Conservation (phyloP, 35 echinoderm and acorn worm genomes). For the Heliocidaris tuberculata region DNA sequence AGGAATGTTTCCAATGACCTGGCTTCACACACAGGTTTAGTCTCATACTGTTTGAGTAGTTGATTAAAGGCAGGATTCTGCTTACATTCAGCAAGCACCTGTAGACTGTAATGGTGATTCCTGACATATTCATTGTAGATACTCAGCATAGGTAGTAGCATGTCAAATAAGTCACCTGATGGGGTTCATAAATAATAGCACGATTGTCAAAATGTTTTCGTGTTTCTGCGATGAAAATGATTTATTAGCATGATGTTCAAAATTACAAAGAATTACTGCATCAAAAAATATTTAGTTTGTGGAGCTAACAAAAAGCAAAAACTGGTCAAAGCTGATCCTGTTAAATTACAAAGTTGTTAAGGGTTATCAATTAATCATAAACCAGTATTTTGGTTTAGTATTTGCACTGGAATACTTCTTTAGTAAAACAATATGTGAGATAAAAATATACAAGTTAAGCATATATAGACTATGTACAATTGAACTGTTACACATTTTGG, state of each 20-base stretch:
- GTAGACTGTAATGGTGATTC: conserved; percentile 95
- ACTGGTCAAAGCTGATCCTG: no score
- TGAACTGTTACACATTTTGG: no score
- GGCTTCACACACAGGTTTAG: conserved; percentile 90
- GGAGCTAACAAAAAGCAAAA: no score
- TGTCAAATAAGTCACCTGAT: conserved; percentile 92
- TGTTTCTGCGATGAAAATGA: background rate
- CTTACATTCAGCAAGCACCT: conserved; percentile 95
- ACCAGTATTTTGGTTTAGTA: no score
- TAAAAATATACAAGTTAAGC: no score
- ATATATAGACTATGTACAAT: no score
- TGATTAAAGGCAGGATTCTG: conserved; percentile 76
- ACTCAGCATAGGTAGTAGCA: conserved; percentile 96
- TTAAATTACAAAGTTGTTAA: no score
- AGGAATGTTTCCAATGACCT: conserved; percentile 93
- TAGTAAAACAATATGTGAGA: no score
- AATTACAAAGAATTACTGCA: no score
- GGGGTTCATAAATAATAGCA: background rate
- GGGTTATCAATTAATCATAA: no score
- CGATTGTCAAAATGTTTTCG: background rate
- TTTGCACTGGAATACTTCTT: no score
- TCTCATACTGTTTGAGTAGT: conserved; percentile 85
- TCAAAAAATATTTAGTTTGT: no score
- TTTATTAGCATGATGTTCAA: background rate
- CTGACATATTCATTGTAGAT: conserved; percentile 99